These are phyloP conservation scores for Corythoichthys intestinalis DNA, from an alignment of 2,113 vertebrate genomes.

Conservation along the genomic window DNA sequence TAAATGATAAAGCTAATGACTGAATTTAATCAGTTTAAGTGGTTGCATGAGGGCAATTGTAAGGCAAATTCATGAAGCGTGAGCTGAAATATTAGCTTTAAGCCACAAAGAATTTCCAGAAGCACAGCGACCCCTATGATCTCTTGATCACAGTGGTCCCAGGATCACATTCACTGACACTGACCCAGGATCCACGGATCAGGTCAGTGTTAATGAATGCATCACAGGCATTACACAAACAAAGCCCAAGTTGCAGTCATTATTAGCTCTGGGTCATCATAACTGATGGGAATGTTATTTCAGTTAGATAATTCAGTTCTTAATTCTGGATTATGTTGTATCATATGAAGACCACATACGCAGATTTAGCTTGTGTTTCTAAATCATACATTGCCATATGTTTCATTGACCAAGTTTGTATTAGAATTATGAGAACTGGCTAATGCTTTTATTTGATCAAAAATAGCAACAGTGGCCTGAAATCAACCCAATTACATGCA, in stretches of 20 bases:
- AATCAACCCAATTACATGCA: constrained; percentile 8
- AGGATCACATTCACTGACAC: too few relatives aligned
- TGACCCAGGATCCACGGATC: too few relatives aligned
- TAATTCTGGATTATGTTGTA: neutral
- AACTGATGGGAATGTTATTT: constrained; percentile 3
- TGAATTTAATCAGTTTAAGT: constrained; percentile 15
- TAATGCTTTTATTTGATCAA: constrained; percentile 10
- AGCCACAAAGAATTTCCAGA: constrained; percentile 54
- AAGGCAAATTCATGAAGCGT: constrained; percentile 31
- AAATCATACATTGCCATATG: constrained; percentile 23
- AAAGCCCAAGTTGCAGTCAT: constrained; percentile 44
- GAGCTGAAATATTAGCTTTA: constrained; percentile 51
- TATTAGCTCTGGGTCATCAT: constrained; percentile 31
- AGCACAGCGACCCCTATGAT: constrained; percentile 44
- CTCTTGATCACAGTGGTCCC: constrained; percentile 43
- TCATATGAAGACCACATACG: neutral
- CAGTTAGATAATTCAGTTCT: neutral
- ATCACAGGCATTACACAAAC: constrained; percentile 45
- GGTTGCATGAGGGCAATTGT: constrained; percentile 28
- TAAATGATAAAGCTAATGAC: constrained; percentile 11
- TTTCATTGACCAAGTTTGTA: constrained; percentile 5
- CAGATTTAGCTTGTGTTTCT: constrained; percentile 4
- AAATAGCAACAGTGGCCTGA: constrained; percentile 7
- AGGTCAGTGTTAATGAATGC: too few relatives aligned
- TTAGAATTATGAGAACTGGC: neutral